Evolutionary conservation across 1,140 invertebrate genomes (phyloP).

Genomic region (Hycleus cichorii): DNA sequence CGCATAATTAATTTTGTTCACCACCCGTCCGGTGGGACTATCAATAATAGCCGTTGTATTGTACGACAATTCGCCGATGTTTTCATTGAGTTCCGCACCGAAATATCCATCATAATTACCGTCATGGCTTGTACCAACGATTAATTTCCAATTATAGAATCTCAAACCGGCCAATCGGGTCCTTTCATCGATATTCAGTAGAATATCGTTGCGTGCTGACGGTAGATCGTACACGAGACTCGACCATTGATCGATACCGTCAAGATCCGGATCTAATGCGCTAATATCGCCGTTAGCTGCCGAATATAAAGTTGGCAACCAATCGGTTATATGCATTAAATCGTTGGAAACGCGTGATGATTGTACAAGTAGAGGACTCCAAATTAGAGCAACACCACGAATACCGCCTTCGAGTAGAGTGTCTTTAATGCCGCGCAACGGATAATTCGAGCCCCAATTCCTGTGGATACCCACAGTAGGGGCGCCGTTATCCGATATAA

Average conservation of each 20-base stretch:
- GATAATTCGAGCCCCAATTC: conserved; percentile 62
- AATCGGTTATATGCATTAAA: conserved; percentile 65
- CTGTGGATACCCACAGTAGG: conserved; percentile 39
- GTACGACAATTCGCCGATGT: conserved; percentile 30
- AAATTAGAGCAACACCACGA: conserved; percentile 52
- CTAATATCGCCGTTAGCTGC: conserved; percentile 46
- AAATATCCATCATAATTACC: conserved; percentile 36
- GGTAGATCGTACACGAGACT: conserved; percentile 42
- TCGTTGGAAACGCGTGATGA: conserved; percentile 47
- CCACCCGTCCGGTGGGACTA: conserved; percentile 30
- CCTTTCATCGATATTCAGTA: conserved; percentile 45
- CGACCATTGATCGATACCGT: conserved; percentile 48
- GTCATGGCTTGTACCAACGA: conserved; percentile 41
- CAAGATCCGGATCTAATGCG: conserved; percentile 36
- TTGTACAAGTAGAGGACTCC: conserved; percentile 46
- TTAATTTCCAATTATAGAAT: conserved; percentile 44
- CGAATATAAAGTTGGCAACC: conserved; percentile 55
- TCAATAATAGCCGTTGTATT: conserved; percentile 32
- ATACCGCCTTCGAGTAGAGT: conserved; percentile 60
- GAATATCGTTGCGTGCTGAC: conserved; percentile 40
- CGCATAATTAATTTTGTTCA: conserved; percentile 30
- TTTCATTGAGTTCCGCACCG: conserved; percentile 32
- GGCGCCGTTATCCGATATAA: conserved; percentile 63
- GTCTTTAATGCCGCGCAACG: conserved; percentile 51
- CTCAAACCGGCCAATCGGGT: conserved; percentile 40